Evolutionary conservation across 2,113 vertebrate species (phyloP), one percentile per base, ranked within the genome.

Genomic region (Malaclemys terrapin): DNA sequence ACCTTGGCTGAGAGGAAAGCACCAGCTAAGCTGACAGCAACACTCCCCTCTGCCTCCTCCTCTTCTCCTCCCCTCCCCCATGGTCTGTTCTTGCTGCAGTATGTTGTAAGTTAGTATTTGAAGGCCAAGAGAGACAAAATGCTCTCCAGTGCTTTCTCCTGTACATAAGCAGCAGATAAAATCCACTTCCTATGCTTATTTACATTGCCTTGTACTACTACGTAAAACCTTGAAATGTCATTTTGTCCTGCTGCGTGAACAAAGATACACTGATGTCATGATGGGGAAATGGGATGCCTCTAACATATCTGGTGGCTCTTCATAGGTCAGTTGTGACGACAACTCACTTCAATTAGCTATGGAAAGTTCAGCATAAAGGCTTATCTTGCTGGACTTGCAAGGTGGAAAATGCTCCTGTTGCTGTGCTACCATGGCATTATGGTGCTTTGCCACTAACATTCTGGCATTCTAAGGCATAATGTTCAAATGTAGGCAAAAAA

Each of bases 1-100:
- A 98, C 98, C 98, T 98, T 98, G 98, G 97, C 97, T 93, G 92
- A n/a, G 42, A 75, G 95, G 84, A 80, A 91, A 93, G 95, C 90
- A 25, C 87, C 95, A 89, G 97, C 96, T 97, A 96, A 98, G 97
- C 96, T 93, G 95, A 95, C 85, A 54, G 93, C 75, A 54, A 1
- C 47, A 14, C 47, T 0, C 80, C 47, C 42, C 2, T 5, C 27
- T 50, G 10, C 8, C 8, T 16, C 53, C 19, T 47, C 53, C 17
- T 24, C 25, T 54, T 50, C 5, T 5, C 1, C 69, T 42, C 69
- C 25, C 10, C 75, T 42, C 65, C 78, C 85, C 85, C 10, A 1
- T 47, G 53, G 76, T 96, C 93, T 92, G 80, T 89, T 84, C 90
- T 94, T 69, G 80, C 95, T 54, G 95, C 54, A 78, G 85, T 81